Percentiles rank a stretch among this genome's conserved stretches.
These are phyloP conservation scores for Phataginus tetradactyla DNA, from an alignment of 2,797 vertebrate genomes.

Conservation along the genomic window DNA sequence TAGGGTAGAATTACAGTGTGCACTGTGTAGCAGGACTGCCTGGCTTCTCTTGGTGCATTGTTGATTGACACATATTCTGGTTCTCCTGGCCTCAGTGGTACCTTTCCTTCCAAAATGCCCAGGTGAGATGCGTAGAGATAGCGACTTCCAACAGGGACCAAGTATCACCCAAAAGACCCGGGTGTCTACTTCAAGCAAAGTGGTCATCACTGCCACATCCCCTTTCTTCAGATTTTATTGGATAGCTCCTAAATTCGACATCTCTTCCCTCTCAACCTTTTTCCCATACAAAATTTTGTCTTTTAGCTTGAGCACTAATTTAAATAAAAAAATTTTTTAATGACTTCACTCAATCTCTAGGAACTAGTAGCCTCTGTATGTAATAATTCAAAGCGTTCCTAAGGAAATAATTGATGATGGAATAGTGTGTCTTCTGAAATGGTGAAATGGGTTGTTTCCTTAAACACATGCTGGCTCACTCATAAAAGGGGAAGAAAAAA, in stretches of 20 bases:
- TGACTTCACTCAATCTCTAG: background rate
- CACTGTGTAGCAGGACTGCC: background rate
- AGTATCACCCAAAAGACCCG: background rate
- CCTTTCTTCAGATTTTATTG: background rate
- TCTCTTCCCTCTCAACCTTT: background rate
- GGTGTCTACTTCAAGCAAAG: background rate
- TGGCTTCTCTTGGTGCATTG: background rate
- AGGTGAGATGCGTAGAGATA: background rate
- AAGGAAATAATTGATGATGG: background rate
- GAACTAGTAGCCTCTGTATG: background rate
- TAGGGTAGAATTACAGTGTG: slow-evolving; percentile 9
- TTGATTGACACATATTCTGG: slow-evolving; percentile 3
- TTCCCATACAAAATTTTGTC: background rate
- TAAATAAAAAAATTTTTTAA: background rate
- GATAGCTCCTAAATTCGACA: background rate
- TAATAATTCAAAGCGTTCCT: background rate
- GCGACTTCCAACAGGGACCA: background rate
- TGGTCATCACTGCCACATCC: background rate
- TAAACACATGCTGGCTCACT: background rate
- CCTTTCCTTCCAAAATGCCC: background rate
- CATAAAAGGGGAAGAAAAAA: background rate
- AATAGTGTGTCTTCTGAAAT: background rate
- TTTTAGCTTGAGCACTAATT: background rate
- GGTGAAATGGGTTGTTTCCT: background rate
- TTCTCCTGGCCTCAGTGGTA: background rate